Conservation (phyloP, 2,113 vertebrate genomes). For the Oryzias curvinotus region DNA sequence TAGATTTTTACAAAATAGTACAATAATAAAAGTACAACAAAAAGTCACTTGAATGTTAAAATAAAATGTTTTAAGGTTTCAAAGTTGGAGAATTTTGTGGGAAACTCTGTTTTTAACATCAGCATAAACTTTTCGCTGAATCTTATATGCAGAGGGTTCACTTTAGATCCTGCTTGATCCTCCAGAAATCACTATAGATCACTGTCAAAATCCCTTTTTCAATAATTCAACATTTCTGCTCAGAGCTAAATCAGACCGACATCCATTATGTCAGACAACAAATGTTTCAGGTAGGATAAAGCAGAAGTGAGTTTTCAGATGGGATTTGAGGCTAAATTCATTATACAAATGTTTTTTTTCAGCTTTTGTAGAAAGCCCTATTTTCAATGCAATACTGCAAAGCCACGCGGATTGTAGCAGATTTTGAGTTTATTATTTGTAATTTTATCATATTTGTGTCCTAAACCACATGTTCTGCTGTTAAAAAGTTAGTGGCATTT, state of each 20-base stretch:
- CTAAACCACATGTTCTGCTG: too few species aligned
- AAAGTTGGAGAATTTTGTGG: conserved; percentile 3
- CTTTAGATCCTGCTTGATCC: conserved; percentile 56
- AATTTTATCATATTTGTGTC: too few species aligned
- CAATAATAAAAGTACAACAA: too few species aligned
- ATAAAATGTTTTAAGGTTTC: too few species aligned
- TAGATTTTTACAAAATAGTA: too few species aligned
- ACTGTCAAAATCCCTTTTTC: conserved; percentile 61
- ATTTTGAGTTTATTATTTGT: too few species aligned
- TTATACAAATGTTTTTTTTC: conserved; percentile 26
- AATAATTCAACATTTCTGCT: conserved; percentile 50
- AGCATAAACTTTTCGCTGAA: conserved; percentile 58
- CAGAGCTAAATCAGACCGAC: conserved; percentile 44
- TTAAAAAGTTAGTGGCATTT: too few species aligned
- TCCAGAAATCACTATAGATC: conserved; percentile 60
- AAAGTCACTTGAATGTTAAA: too few species aligned
- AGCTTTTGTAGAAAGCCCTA: background rate
- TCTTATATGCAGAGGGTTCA: conserved; percentile 37
- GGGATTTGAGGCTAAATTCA: conserved; percentile 52
- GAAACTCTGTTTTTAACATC: conserved; percentile 36
- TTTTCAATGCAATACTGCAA: too few species aligned
- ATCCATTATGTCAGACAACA: conserved; percentile 44
- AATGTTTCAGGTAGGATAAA: conserved; percentile 21
- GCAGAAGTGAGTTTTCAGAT: conserved; percentile 33
- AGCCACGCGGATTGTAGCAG: too few species aligned